A percentile compares a stretch with the other conserved stretches of the same genome.
Evolutionary conservation across 2,113 vertebrate species (phyloP).

Genomic region (Shinisaurus crocodilurus): DNA sequence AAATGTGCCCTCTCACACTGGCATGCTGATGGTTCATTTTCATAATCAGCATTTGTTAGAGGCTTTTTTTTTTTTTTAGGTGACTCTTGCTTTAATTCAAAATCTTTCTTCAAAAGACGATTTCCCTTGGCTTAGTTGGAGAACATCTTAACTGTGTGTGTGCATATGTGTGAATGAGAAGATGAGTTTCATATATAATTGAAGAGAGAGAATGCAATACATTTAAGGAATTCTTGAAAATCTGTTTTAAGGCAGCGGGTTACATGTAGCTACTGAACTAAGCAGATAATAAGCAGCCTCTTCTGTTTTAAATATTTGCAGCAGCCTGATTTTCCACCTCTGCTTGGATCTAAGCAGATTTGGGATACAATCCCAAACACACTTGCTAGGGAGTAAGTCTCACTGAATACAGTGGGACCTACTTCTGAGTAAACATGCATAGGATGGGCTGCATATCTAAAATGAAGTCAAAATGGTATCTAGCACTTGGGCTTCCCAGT

Average conservation of each 20-base stretch:
- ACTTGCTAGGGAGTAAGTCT: not conserved
- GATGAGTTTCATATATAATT: slow-evolving; percentile 44
- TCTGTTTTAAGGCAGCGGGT: slow-evolving; percentile 37
- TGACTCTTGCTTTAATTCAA: slow-evolving; percentile 4
- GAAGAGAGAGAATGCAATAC: slow-evolving; percentile 52
- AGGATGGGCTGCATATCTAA: no score
- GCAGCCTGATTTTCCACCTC: not conserved
- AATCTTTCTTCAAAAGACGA: not conserved
- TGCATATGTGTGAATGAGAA: slow-evolving; percentile 12
- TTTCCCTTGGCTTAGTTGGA: slow-evolving; percentile 45
- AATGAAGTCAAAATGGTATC: not conserved
- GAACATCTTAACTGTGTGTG: not conserved
- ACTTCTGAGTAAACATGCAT: not conserved
- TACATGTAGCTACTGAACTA: slow-evolving; percentile 47
- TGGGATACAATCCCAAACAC: not conserved
- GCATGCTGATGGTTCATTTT: not conserved
- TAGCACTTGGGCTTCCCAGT: not conserved
- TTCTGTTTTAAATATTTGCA: slow-evolving; percentile 43
- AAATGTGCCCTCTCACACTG: slow-evolving; percentile 7
- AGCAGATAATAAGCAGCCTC: slow-evolving; percentile 33
- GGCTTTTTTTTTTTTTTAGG: slow-evolving; percentile 36
- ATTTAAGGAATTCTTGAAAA: not conserved
- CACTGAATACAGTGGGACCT: not conserved
- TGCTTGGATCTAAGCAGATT: not conserved
- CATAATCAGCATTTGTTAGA: slow-evolving; percentile 25